These are phyloP conservation scores for Glaucidium brasilianum DNA, from an alignment of 2,113 vertebrate species.

Conservation along the genomic window DNA sequence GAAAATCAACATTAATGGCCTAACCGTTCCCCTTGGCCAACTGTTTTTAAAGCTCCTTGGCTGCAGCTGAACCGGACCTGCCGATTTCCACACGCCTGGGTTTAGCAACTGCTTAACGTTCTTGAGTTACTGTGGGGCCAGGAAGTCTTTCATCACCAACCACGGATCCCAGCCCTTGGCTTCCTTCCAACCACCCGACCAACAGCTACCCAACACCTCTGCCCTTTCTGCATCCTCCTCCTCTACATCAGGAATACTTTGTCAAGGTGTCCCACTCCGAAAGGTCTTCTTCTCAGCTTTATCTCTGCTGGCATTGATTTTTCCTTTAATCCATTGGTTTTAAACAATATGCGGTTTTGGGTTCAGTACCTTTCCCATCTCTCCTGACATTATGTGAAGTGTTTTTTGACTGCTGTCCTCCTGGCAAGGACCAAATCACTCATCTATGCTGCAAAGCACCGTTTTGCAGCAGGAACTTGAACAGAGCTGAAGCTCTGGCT, in stretches of 20 bases:
- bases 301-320: not conserved
- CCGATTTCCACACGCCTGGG: not conserved
- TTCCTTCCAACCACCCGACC: not conserved
- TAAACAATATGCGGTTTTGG: not conserved
- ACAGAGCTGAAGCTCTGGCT: not conserved
- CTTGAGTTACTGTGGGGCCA: not conserved
- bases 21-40: not conserved
- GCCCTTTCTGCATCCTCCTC: not conserved
- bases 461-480: not conserved
- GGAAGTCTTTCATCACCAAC: not conserved
- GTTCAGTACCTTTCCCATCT: not conserved
- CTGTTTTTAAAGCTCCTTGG: not conserved
- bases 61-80: not conserved
- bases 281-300: not conserved
- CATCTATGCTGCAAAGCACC: not conserved
- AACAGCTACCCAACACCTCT: not conserved
- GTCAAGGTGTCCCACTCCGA: not conserved
- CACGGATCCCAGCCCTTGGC: not conserved
- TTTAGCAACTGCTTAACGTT: not conserved
- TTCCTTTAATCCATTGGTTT: not conserved
- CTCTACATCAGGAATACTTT: rapidly evolving
- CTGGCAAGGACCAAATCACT: not conserved
- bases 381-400: rapidly evolving
- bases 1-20: not conserved
- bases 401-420: no score